These are phyloP conservation scores for Peromyscus nudipes DNA, from an alignment of 2,797 vertebrate genomes.

Conservation along the genomic window DNA sequence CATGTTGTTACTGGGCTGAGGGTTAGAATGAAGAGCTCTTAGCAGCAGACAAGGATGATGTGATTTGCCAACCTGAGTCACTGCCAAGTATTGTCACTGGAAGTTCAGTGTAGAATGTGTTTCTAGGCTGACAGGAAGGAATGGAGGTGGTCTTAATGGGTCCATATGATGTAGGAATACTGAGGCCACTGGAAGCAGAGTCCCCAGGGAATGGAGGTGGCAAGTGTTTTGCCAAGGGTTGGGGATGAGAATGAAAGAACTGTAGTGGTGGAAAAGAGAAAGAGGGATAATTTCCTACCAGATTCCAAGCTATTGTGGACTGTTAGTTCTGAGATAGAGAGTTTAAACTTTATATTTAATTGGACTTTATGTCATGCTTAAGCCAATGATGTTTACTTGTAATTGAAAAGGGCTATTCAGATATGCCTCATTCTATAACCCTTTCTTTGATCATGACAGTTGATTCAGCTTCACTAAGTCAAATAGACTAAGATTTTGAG, in stretches of 20 bases:
- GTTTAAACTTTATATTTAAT: slow-evolving; percentile 1
- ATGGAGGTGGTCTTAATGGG: neutral
- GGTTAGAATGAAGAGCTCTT: neutral
- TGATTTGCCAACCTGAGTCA: neutral
- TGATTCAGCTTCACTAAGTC: slow-evolving; percentile 5
- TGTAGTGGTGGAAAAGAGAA: neutral
- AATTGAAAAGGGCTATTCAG: neutral
- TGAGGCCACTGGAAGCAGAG: neutral
- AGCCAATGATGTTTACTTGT: neutral
- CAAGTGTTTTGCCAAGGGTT: neutral
- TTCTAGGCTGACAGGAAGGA: neutral
- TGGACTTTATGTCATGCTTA: neutral
- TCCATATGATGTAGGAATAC: too few relatives aligned
- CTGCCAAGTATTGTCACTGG: neutral
- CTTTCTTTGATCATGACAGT: neutral
- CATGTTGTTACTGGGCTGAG: neutral
- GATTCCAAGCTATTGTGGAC: neutral
- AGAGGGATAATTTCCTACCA: neutral
- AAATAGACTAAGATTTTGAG: neutral
- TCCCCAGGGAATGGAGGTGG: neutral
- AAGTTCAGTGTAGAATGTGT: neutral
- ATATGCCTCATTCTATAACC: neutral
- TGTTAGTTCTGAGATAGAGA: neutral
- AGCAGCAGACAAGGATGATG: neutral
- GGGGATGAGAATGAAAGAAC: neutral